Evolutionary conservation across 92 coral and sea anemone species (phyloP).

Genomic region (Siderastrea siderea): DNA sequence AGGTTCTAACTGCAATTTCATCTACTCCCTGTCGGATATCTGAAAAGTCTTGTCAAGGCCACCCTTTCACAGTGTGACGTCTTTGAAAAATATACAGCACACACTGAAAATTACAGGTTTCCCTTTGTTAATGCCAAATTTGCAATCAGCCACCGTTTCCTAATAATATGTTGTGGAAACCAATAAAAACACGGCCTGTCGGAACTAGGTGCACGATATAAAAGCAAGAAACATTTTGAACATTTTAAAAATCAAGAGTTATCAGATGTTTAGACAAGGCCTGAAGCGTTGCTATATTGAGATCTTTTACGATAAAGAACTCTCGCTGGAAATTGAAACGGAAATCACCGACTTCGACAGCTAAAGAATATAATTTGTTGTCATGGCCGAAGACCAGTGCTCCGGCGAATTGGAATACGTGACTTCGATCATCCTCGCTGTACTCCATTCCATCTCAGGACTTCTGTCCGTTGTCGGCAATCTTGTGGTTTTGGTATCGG

Average conservation of each 20-base stretch:
- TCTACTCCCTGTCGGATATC: neutral
- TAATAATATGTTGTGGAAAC: neutral
- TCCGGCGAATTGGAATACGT: constrained; percentile 52
- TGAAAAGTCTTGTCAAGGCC: neutral
- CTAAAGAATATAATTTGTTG: neutral
- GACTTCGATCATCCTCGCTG: constrained; percentile 55
- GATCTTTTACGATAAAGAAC: no score
- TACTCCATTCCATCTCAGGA: constrained; percentile 67
- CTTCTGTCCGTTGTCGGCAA: constrained; percentile 77
- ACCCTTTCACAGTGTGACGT: neutral
- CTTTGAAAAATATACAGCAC: neutral
- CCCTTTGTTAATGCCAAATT: neutral
- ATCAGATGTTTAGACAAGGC: no score
- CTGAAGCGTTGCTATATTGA: neutral
- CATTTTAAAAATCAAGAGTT: neutral
- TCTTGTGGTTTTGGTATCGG: constrained; percentile 57
- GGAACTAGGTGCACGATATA: neutral
- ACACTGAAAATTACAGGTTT: neutral
- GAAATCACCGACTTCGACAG: neutral
- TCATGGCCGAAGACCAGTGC: constrained; percentile 23
- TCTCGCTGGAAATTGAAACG: neutral
- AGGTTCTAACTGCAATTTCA: neutral
- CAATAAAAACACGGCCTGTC: neutral
- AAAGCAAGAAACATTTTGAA: neutral
- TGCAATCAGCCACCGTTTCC: constrained; percentile 5